Percentiles rank a stretch among this genome's conserved stretches.
phyloP scores from a whole-genome alignment of 2,888 invertebrate genomes.

The Drosophila helvetica region DNA sequence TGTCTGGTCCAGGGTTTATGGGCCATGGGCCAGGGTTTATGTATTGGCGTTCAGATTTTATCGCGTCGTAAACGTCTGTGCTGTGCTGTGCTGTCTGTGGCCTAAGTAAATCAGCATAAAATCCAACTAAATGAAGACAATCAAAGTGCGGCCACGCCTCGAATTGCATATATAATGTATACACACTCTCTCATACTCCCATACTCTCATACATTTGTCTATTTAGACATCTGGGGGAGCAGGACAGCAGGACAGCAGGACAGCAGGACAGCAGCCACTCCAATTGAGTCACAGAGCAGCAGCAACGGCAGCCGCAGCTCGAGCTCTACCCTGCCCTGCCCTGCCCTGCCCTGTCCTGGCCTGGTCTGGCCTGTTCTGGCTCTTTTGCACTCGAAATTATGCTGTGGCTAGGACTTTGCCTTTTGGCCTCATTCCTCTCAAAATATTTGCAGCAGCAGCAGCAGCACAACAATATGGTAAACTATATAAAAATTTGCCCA shows the following conservation, averaged over 20 bases:
- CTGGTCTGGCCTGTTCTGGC: constrained; percentile 6
- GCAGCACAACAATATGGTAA: constrained; percentile 59
- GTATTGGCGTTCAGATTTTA: constrained; percentile 61
- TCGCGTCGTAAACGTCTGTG: constrained; percentile 65
- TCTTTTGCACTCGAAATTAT: constrained; percentile 63
- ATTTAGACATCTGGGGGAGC: constrained; percentile 56
- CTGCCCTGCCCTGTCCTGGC: constrained; percentile 5
- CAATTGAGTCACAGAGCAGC: constrained; percentile 65
- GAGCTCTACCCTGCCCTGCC: constrained; percentile 49
- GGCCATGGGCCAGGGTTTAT: constrained; percentile 45
- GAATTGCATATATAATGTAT: constrained; percentile 46
- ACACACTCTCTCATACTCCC: neutral
- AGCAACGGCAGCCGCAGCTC: constrained; percentile 9
- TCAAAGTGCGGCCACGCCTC: constrained; percentile 64
- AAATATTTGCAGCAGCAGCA: constrained; percentile 61
- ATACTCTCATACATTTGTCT: constrained; percentile 48
- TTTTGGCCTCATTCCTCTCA: constrained; percentile 66
- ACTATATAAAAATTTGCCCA: constrained; percentile 68
- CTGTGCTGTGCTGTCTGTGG: constrained; percentile 48
- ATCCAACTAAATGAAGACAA: constrained; percentile 76
- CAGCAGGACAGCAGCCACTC: constrained; percentile 17
- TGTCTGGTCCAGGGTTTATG: constrained; percentile 41
- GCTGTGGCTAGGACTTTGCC: constrained; percentile 66
- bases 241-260: constrained; percentile 10
- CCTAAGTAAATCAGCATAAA: constrained; percentile 78